A percentile compares a stretch with the other conserved stretches of the same genome.
Conservation (phyloP, 2,797 vertebrate genomes). For the Pantherophis alleghaniensis region DNA sequence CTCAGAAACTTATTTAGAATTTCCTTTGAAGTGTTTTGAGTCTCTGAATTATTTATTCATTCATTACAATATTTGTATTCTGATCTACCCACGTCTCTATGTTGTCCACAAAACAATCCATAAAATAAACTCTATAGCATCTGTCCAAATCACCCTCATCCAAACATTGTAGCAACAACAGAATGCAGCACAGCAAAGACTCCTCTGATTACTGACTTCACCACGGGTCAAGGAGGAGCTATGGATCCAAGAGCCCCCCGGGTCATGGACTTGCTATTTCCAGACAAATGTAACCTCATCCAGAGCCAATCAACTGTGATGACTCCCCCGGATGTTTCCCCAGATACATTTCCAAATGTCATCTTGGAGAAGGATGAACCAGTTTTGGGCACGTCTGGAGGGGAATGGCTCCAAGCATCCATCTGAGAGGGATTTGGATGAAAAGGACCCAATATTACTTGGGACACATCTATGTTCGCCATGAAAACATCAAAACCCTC, state of each 20-base stretch:
- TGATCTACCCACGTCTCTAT: background rate
- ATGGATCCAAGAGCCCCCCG: background rate
- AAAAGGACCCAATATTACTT: background rate
- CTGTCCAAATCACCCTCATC: background rate
- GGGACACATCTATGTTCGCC: background rate
- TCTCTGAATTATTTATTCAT: background rate
- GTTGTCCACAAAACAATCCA: background rate
- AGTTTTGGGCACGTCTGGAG: background rate
- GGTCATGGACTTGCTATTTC: background rate
- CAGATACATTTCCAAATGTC: background rate
- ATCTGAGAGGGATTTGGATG: background rate
- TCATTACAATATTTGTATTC: background rate
- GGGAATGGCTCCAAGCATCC: background rate
- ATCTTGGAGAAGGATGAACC: background rate
- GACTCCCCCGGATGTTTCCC: background rate
- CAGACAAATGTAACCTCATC: background rate
- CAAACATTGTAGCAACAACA: background rate
- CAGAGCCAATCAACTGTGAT: background rate
- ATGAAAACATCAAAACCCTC: background rate
- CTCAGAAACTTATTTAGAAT: background rate
- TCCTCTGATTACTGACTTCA: background rate
- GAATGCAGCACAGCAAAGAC: background rate
- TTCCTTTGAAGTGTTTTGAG: background rate
- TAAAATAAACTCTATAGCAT: background rate
- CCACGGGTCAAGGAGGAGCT: background rate